Conservation (phyloP, 2,797 vertebrate species). For the Artibeus jamaicensis region DNA sequence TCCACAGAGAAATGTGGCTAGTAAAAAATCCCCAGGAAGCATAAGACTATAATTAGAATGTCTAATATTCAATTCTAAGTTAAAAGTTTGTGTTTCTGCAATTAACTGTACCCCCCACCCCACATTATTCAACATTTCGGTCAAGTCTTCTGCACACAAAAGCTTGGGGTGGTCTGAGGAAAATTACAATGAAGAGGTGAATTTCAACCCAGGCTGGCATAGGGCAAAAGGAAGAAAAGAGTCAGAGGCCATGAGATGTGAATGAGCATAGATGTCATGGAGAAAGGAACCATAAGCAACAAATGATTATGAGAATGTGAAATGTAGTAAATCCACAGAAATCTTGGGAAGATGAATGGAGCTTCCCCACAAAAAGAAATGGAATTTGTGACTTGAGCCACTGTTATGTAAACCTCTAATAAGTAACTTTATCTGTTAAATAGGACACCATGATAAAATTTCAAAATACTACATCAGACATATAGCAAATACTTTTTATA, state of each 20-base stretch:
- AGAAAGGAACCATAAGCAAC: background rate
- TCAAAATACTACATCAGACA: background rate
- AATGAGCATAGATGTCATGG: background rate
- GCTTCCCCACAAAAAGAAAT: background rate
- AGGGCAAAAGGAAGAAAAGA: background rate
- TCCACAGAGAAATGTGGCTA: background rate
- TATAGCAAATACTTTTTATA: constrained; percentile 13
- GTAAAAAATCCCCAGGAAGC: background rate
- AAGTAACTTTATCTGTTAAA: background rate
- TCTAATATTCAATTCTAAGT: background rate
- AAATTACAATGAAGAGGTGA: background rate
- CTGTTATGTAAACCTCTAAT: background rate
- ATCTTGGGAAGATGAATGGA: background rate
- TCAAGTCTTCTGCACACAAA: background rate
- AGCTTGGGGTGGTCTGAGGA: background rate
- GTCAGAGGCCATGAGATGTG: background rate
- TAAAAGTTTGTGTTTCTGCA: background rate
- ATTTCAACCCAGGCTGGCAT: background rate
- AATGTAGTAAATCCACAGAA: background rate
- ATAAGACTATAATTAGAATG: background rate
- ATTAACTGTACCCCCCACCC: background rate
- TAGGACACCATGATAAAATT: background rate
- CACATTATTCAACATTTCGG: background rate
- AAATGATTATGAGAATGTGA: background rate
- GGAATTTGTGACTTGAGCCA: background rate